Percentiles rank a stretch among this genome's conserved stretches.
These are phyloP conservation scores for Spodoptera picta DNA, from an alignment of 2,888 invertebrate species.

Conservation along the genomic window DNA sequence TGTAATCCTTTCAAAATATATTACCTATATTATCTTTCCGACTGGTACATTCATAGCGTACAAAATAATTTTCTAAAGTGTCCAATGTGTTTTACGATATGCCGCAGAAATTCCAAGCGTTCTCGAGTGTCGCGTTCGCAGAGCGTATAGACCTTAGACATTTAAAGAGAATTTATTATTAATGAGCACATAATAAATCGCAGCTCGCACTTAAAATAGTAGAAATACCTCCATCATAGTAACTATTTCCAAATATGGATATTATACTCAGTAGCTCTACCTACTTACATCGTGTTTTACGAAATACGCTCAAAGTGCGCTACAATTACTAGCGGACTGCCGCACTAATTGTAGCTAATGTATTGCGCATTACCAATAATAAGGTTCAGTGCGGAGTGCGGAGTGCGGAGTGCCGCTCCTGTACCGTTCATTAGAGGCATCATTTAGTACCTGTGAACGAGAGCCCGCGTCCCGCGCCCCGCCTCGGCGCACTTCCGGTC, in stretches of 20 bases:
- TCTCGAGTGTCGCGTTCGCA: conserved; percentile 39
- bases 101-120: conserved; percentile 36
- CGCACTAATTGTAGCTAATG: conserved; percentile 62
- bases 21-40: conserved; percentile 26
- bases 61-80: conserved; percentile 37
- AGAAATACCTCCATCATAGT: conserved; percentile 45
- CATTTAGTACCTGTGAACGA: conserved; percentile 62
- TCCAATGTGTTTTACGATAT: conserved; percentile 40
- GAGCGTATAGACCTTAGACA: conserved; percentile 40
- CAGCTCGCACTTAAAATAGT: conserved; percentile 42
- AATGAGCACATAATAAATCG: conserved; percentile 39
- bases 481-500: conserved; percentile 75
- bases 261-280: conserved; percentile 10
- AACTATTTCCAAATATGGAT: conserved; percentile 41
- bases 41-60: conserved; percentile 17
- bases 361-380: conserved; percentile 68
- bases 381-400: conserved; percentile 46
- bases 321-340: conserved; percentile 58
- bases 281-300: conserved; percentile 46
- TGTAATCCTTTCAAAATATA: conserved; percentile 39
- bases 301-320: conserved; percentile 55
- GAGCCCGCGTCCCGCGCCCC: conserved; percentile 44
- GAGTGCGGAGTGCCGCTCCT: conserved; percentile 54
- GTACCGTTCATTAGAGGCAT: conserved; percentile 71
- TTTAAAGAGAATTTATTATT: conserved; percentile 46